Base-by-base conservation (phyloP, 2,113 vertebrate species). In the Pelmatolapia mariae region DNA sequence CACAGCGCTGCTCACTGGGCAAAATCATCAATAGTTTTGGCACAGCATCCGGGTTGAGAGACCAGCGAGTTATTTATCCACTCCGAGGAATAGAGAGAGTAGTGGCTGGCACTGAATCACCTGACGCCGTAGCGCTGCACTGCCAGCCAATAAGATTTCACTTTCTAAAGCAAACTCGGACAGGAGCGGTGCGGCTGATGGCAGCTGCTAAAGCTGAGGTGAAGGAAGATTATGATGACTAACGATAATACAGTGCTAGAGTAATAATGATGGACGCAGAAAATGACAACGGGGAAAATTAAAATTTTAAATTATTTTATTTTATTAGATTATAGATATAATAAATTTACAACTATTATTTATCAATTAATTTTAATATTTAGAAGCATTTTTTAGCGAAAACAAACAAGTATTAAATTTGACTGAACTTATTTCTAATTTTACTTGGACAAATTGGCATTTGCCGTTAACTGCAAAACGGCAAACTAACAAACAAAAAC, bases 31-130 rank as follows among this genome's bases (percentile, higher is more conserved):
- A 80, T 90, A 66, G 86, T 82, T 79, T 71, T 61, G 56, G 83
- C 71, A 29, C 85, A 86, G 95, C 92, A 95, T 96, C 96, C 95
- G 96, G 94, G 93, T 93, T 91, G 90, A 84, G 63, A 53, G 86
- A 91, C 79, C 79, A 86, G 87, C 45, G 86, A 86, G 83, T 43
- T 87, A 90, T 90, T 87, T 92, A 61, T 54, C 66, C 80, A 68
- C 82, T 83, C 87, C 24, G 79, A 87, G 36, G 12, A 73, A 52
- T 66, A 68, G 56, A 90, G 86, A 90, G 91, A 90, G 92, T 86
- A 91, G 90, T 91, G 86, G 85, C 89, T 95, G 90, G 83, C 29
- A 29, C 86, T 38, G 91, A 91, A 95, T 96, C 96, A 96, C 92
- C 96, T 96, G 97, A 96, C 95, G 82, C 43, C 57, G 36, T 47